Evolutionary conservation across 2,888 invertebrate species (phyloP), one percentile per base, ranked within the genome.

Genomic region (Phortica okadai): DNA sequence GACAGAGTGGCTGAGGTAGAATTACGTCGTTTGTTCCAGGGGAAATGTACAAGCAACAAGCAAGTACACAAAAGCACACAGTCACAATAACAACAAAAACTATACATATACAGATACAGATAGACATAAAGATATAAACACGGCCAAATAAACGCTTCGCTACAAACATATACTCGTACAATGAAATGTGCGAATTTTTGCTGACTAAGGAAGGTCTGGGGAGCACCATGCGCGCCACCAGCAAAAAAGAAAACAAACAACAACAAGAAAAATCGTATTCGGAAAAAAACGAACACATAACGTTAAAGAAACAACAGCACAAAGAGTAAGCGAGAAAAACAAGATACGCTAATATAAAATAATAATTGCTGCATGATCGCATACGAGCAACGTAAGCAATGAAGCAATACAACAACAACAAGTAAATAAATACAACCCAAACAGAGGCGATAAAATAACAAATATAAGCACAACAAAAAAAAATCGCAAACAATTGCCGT

Each of bases 151-250:
- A 59, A 54, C 74, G 16, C 70, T 21, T 45, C 56, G 73, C 77
- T 76, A 83, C 81, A 83, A 74, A 78, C 78, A 78, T 76, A 76
- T 33, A n/a, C n/a, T n/a, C n/a, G n/a, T n/a, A 56, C 25, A 66
- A 66, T 76, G 76, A 81, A 78, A 80, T 82, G 82, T 80, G 87
- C 87, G 84, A 87, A 86, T 80, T 84, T 84, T 84, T 87, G 89
- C 88, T 89, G 89, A 90, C 90, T 90, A 89, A 89, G 89, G 88
- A 89, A 89, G 89, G 89, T 89, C 89, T 88, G 89, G 89, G 89
- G 89, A 89, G 90, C 89, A 89, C 89, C 89, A 81, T 73, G 67
- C 45, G 73, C 70, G 8, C 10, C 6, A 62, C 10, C 81, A 77
- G 59, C 78, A 62, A 73, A 73, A 74, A 74, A 73, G 59, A 73